phyloP scores from a whole-genome alignment of 2,888 invertebrate species.

The Eubasilissa splendida region DNA sequence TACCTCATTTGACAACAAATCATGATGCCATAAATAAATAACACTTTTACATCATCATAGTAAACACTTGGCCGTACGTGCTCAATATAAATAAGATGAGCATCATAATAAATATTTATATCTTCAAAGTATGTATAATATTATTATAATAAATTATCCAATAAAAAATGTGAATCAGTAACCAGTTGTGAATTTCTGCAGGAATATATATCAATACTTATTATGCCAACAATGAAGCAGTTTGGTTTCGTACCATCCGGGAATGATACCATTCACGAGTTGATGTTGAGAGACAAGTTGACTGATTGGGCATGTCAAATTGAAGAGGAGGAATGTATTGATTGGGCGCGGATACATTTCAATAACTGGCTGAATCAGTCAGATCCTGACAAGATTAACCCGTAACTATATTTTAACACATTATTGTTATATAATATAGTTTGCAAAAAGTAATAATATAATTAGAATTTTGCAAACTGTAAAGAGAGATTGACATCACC shows the following conservation, averaged over 20 bases:
- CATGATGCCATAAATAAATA: too few relatives aligned
- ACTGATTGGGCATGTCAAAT: constrained; percentile 75
- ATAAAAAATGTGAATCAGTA: too few relatives aligned
- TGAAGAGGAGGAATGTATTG: constrained; percentile 71
- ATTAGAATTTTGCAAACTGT: too few relatives aligned
- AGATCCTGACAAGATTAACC: constrained; percentile 63
- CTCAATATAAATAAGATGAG: too few relatives aligned
- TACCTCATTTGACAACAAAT: too few relatives aligned
- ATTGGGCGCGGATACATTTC: constrained; percentile 68
- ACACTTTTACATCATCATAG: too few relatives aligned
- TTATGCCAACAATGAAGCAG: constrained; percentile 58
- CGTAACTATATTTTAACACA: constrained; percentile 59
- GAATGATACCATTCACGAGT: constrained; percentile 65
- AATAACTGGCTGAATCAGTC: constrained; percentile 62
- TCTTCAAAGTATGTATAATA: too few relatives aligned
- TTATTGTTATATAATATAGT: constrained; percentile 5
- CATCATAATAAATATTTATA: too few relatives aligned
- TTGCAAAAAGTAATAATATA: too few relatives aligned
- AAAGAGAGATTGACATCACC: too few relatives aligned
- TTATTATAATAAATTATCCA: too few relatives aligned
- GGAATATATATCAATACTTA: constrained; percentile 60
- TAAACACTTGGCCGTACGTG: too few relatives aligned
- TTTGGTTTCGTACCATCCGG: constrained; percentile 55
- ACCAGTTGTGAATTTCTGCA: constrained; percentile 32
- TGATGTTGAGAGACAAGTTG: constrained; percentile 73